Conservation (phyloP, 2,113 vertebrate genomes). For the Strigops habroptila region DNA sequence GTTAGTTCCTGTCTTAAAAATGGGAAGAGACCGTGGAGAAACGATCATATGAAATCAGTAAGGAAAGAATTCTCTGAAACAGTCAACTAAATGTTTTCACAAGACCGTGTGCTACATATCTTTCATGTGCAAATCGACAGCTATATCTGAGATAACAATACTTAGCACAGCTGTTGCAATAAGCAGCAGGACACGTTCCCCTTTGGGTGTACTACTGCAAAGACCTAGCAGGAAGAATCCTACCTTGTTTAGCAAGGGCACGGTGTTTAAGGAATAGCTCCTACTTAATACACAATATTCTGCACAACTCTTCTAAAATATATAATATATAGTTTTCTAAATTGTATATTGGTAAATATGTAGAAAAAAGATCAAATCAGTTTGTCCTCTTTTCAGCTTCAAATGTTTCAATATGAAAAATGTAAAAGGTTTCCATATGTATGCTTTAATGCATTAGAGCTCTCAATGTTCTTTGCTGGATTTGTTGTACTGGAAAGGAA, state of each 20-base stretch:
- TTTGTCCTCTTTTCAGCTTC: neutral
- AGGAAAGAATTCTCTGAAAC: neutral
- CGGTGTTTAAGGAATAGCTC: neutral
- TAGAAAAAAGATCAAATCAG: neutral
- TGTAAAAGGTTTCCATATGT: neutral
- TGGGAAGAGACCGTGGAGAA: neutral
- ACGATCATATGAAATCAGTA: neutral
- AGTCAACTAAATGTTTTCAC: neutral
- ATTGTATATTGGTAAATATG: neutral
- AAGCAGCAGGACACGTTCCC: neutral
- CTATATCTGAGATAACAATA: neutral
- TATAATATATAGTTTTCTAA: neutral
- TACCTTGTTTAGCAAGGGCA: neutral
- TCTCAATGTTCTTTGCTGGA: neutral
- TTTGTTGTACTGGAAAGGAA: neutral
- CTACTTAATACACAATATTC: neutral
- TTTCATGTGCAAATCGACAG: neutral
- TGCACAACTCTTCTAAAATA: neutral
- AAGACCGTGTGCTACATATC: neutral
- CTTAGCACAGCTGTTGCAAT: neutral
- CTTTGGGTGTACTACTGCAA: neutral
- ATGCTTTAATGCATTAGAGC: neutral
- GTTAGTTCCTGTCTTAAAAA: neutral
- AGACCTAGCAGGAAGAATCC: neutral
- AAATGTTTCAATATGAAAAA: neutral